Evolutionary conservation across 2,888 invertebrate genomes (phyloP), one percentile per base, ranked within the genome.

Genomic region (Exephanes ischioxanthus): DNA sequence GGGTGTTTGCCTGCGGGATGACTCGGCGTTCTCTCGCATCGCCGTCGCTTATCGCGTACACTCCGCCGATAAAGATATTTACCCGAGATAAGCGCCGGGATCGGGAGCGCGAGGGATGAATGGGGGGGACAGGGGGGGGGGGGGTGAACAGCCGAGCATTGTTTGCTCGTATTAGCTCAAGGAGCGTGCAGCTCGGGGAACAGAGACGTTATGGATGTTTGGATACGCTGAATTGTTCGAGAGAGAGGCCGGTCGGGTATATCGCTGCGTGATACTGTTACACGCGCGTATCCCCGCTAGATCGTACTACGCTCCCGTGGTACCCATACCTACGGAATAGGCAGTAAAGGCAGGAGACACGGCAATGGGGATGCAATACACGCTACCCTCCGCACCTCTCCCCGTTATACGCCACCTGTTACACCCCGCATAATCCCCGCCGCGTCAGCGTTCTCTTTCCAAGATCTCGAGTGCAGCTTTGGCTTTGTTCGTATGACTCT

Each of bases 51-150:
- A 83, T 86, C 83, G 86, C 77, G 86, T 85, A 86, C 84, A 86
- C 77, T 82, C 87, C 84, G 68, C 86, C 89, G 91, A 92, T 91
- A 90, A 89, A 91, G 90, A 92, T 92, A 90, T 91, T 91, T 91
- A 87, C 88, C 77, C 82, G 75, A 87, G 90, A 92, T 91, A 91
- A 91, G 86, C 88, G 26, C 26, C 26, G 66, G 86, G 75, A 48
- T 76, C 67, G 71, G 71, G 67, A 63, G 67, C 53, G 37, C 71
- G 51, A 26, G n/a, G 51, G 37, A 37, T 71, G 45, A 41, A 53
- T 33, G 72, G 7, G 53, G 41, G 11, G 30, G 61, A n/a, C n/a
- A n/a, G 16, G 61, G 41, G 11, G 37, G 61, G 9, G 41, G 30
- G 55, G 70, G 33, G 22, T 48, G 63, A 48, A 33, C 61, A 41